Percentiles rank a stretch among this genome's conserved stretches.
Conservation (phyloP, 2,113 vertebrate species). For the Tamias sibiricus region DNA sequence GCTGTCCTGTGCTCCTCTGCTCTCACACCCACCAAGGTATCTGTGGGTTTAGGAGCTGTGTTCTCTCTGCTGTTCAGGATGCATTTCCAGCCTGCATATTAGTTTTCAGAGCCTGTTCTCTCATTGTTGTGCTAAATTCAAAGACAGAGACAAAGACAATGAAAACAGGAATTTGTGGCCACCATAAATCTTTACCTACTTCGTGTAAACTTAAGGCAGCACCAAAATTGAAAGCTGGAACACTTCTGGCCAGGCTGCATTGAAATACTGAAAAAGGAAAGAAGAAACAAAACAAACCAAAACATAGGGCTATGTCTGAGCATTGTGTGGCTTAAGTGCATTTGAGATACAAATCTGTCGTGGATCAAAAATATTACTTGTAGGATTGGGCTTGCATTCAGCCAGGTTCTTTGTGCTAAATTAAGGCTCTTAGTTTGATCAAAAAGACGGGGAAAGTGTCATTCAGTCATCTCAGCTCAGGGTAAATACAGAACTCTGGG, state of each 20-base stretch:
- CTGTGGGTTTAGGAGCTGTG: background rate
- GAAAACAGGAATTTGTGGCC: conserved; percentile 32
- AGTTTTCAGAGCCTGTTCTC: conserved; percentile 19
- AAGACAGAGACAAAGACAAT: conserved; percentile 32
- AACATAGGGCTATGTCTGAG: background rate
- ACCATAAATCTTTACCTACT: conserved; percentile 25
- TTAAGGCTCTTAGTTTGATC: conserved; percentile 39
- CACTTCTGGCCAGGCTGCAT: background rate
- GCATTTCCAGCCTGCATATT: background rate
- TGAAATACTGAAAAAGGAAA: conserved; percentile 1
- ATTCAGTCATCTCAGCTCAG: background rate
- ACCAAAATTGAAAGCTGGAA: conserved; percentile 42
- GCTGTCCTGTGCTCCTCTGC: background rate
- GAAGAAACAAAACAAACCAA: background rate
- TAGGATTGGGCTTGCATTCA: background rate
- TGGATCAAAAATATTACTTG: background rate
- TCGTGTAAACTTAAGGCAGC: background rate
- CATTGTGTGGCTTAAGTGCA: background rate
- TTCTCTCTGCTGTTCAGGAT: background rate
- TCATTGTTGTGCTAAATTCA: conserved; percentile 46
- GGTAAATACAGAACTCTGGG: conserved; percentile 32
- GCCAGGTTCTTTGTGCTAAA: background rate
- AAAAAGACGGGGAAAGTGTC: conserved; percentile 40
- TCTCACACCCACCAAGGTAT: background rate
- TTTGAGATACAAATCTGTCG: conserved; percentile 20